Conservation (phyloP, 2,113 vertebrate genomes). For the Brachyhypopomus gauderio region DNA sequence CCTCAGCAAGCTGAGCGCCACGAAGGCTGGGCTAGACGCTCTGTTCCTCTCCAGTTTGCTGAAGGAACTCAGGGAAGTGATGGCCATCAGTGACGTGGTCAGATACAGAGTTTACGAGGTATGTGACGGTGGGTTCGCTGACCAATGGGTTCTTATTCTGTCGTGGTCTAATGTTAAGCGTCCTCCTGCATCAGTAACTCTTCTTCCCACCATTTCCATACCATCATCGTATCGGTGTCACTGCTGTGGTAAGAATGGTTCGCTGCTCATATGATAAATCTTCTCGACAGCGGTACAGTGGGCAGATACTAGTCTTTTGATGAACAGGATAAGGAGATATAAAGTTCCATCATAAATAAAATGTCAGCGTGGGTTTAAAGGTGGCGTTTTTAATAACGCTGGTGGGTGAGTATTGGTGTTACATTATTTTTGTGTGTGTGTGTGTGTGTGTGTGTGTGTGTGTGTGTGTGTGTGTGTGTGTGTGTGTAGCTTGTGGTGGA, state of each 20-base stretch:
- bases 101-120: conserved; percentile 96
- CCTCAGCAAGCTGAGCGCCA: conserved; percentile 80
- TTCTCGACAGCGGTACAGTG: too few species aligned
- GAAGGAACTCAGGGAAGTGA: conserved; percentile 84
- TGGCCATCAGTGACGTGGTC: conserved; percentile 84
- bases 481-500: conserved; percentile 83
- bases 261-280: too few species aligned
- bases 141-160: background rate
- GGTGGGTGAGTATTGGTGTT: background rate
- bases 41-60: conserved; percentile 84
- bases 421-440: too few species aligned
- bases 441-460: too few species aligned
- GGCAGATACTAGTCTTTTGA: too few species aligned
- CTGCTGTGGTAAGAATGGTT: background rate
- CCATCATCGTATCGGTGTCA: background rate
- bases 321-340: too few species aligned
- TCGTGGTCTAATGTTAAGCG: too few species aligned
- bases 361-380: too few species aligned
- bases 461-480: background rate
- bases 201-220: background rate
- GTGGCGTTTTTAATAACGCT: too few species aligned
- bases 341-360: too few species aligned
- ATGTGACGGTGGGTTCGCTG: background rate
- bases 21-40: conserved; percentile 81
- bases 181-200: background rate